These are phyloP conservation scores for Euglossa dilemma DNA, from an alignment of 1,140 invertebrate species.

Conservation along the genomic window DNA sequence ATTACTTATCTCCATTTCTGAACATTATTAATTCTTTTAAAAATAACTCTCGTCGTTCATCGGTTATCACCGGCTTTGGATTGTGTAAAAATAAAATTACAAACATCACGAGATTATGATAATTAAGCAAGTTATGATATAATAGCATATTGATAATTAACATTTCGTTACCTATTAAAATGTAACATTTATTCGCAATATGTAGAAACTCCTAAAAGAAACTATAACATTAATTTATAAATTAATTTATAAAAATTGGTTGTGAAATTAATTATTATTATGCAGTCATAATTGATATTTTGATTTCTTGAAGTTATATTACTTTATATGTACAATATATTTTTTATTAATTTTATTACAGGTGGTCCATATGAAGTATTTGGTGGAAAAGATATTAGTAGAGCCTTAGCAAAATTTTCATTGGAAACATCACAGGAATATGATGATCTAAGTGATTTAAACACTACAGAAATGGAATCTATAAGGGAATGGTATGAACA, in stretches of 20 bases:
- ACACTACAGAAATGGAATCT: conserved; percentile 92
- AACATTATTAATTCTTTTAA: conserved; percentile 27
- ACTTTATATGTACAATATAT: not conserved
- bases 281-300: not conserved
- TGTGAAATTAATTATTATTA: not conserved
- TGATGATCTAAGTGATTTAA: conserved; percentile 97
- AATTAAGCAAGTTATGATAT: conserved; percentile 12
- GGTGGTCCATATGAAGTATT: conserved; percentile 97
- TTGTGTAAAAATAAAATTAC: conserved; percentile 52
- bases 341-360: conserved; percentile 75
- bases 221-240: not conserved
- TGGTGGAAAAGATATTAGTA: conserved; percentile 97
- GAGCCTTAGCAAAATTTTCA: conserved; percentile 96
- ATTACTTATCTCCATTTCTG: not conserved
- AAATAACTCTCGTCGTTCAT: not conserved
- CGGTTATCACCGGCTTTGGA: conserved; percentile 18
- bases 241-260: not conserved
- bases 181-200: not conserved
- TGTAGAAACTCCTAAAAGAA: not conserved
- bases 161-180: not conserved
- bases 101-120: conserved; percentile 8
- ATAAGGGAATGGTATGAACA: conserved; percentile 98
- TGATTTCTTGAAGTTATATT: not conserved
- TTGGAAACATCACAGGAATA: conserved; percentile 94
- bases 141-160: not conserved